phyloP scores from a whole-genome alignment of 2,888 invertebrate species.

The Eupithecia subfuscata region DNA sequence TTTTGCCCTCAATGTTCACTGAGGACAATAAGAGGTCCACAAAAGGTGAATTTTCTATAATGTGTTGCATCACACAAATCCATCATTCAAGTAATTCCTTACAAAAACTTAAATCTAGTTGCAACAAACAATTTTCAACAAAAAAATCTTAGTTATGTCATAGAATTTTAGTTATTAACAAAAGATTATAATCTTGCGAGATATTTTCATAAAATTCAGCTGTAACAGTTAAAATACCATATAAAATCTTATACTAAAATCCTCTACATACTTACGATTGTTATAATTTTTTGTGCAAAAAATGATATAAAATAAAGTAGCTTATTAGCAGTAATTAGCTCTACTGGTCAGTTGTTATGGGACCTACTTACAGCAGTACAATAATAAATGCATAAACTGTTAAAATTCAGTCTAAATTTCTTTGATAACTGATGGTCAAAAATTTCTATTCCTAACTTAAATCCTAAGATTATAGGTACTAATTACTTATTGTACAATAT shows the following conservation, averaged over 20 bases:
- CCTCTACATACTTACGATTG: background rate
- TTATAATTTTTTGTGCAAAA: background rate
- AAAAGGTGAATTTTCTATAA: conserved; percentile 9
- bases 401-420: conserved; percentile 25
- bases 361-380: background rate
- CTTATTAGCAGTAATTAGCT: background rate
- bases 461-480: conserved; percentile 30
- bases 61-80: background rate
- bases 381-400: conserved; percentile 23
- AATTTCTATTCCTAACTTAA: conserved; percentile 23
- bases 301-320: conserved; percentile 5
- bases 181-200: background rate
- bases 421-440: conserved; percentile 14
- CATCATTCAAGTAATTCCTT: background rate
- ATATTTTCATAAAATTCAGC: background rate
- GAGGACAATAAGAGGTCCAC: conserved; percentile 14
- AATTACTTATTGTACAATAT: conserved; percentile 56
- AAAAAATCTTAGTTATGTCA: background rate
- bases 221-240: background rate
- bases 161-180: background rate
- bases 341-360: background rate
- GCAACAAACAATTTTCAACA: background rate
- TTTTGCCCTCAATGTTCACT: conserved; percentile 34
- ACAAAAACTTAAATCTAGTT: background rate
- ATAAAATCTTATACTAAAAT: background rate